Base-by-base conservation (phyloP, 2,888 invertebrate species). In the Megalurothrips usitatus region DNA sequence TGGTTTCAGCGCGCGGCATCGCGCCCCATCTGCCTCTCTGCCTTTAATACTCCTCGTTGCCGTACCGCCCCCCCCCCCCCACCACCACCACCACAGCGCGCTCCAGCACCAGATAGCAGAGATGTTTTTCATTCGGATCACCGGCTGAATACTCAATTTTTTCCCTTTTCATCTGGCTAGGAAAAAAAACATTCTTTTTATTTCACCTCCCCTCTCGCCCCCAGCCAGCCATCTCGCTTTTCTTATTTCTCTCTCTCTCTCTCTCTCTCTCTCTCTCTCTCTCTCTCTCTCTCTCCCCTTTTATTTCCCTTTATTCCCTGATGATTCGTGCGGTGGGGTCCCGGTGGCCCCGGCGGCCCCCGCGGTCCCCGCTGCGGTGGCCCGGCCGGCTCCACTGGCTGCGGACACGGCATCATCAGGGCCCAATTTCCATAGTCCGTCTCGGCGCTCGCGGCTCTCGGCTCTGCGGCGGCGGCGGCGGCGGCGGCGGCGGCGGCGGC, bases 111-210 rank as follows among this genome's bases (percentile, higher is more conserved):
- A 43, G 34, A 43, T 43, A 43, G 34, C 34, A 43, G 34, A 63
- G 63, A 75, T 79, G 80, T 82, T 79, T 43, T 79, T 80, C 79
- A 43, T 81, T 68, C 52, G 52, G 19, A 52, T 52, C 52, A 52
- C 52, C 52, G 14, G 10, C 12, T 17, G 52, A 52, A 52, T 52
- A 6, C 52, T 52, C 52, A 52, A 52, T 52, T 52, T 52, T 52
- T 52, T 19, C 52, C 49, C 52, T 52, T 52, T 52, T 52, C 52
- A 52, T 12, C 52, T 52, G 52, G 52, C 3, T 23, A 34, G 79
- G 34, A 17, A 28, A 79, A 79, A 79, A 79, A 28, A n/a, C 58
- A 9, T 26, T 58, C 12, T 80, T 58, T 52, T 26, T 58, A 4
- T 80, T 58, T 52, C 58, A 11, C 49, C 52, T 10, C 10, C 52